A percentile compares a stretch with the other conserved stretches of the same genome.
Conservation (phyloP, 2,888 invertebrate species). For the Anaspis maculata region DNA sequence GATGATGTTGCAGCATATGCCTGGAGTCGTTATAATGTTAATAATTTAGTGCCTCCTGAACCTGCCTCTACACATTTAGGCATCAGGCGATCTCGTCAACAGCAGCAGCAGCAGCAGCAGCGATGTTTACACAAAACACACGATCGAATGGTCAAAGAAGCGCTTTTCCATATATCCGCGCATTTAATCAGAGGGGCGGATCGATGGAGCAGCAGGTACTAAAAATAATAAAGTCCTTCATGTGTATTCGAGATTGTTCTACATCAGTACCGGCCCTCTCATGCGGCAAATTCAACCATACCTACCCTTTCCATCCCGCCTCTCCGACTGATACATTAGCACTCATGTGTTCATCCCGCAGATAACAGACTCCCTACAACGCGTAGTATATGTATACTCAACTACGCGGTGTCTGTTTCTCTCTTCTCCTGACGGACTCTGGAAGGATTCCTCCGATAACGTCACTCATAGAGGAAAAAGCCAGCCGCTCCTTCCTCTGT, state of each 20-base stretch:
- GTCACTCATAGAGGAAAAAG: constrained; percentile 9
- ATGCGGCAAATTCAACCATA: constrained; percentile 13
- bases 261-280: no score
- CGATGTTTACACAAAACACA: no score
- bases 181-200: constrained; percentile 10
- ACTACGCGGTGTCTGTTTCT: constrained; percentile 1
- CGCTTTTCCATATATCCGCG: no score
- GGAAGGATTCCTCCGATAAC: constrained; percentile 7
- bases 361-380: constrained; percentile 9
- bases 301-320: no score
- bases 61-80: no score
- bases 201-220: constrained; percentile 9
- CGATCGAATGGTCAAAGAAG: no score
- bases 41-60: no score
- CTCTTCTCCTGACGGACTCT: background rate
- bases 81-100: no score
- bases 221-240: constrained; percentile 14
- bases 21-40: no score
- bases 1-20: no score
- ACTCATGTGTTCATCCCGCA: constrained; percentile 16
- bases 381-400: constrained; percentile 3
- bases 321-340: constrained; percentile 10
- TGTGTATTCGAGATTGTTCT: constrained; percentile 15
- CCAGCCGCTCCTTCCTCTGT: constrained; percentile 4
- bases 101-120: no score